Percentiles rank a stretch among this genome's conserved stretches.
These are phyloP conservation scores for Capitella teleta DNA, from an alignment of 1,140 invertebrate species.

Conservation along the genomic window DNA sequence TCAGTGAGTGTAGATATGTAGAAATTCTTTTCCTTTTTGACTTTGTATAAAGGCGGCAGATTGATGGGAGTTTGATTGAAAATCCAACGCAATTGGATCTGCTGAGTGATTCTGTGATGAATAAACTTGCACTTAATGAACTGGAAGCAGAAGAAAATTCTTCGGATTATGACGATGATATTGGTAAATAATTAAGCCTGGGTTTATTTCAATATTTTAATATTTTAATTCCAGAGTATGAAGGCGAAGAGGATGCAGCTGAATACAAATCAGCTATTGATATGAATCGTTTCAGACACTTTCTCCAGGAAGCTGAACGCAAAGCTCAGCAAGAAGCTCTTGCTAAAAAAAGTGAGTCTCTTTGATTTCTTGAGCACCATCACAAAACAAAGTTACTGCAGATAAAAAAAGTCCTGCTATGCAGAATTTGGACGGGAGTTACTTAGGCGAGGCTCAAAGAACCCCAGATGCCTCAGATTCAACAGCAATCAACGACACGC, in stretches of 20 bases:
- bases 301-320: slow-evolving; percentile 21
- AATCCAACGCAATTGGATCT: slow-evolving; percentile 21
- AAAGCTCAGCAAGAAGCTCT: too few species aligned
- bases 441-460: too few species aligned
- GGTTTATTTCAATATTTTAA: neutral
- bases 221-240: neutral
- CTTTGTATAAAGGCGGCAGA: slow-evolving; percentile 8
- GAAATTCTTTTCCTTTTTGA: neutral
- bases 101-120: slow-evolving; percentile 32
- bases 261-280: slow-evolving; percentile 28
- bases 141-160: slow-evolving; percentile 6
- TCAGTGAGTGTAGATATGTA: neutral
- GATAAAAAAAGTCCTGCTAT: too few species aligned
- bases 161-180: too few species aligned
- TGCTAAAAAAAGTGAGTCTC: too few species aligned
- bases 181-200: too few species aligned
- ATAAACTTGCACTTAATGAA: slow-evolving; percentile 31
- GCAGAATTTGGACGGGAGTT: too few species aligned
- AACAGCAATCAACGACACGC: slow-evolving; percentile 33
- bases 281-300: slow-evolving; percentile 28
- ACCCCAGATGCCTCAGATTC: slow-evolving; percentile 12
- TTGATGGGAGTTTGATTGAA: slow-evolving; percentile 19
- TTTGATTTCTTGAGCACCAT: too few species aligned
- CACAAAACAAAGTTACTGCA: too few species aligned
- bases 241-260: neutral